These are phyloP conservation scores for Tanypteryx hageni DNA, from an alignment of 2,888 invertebrate species.

Conservation along the genomic window DNA sequence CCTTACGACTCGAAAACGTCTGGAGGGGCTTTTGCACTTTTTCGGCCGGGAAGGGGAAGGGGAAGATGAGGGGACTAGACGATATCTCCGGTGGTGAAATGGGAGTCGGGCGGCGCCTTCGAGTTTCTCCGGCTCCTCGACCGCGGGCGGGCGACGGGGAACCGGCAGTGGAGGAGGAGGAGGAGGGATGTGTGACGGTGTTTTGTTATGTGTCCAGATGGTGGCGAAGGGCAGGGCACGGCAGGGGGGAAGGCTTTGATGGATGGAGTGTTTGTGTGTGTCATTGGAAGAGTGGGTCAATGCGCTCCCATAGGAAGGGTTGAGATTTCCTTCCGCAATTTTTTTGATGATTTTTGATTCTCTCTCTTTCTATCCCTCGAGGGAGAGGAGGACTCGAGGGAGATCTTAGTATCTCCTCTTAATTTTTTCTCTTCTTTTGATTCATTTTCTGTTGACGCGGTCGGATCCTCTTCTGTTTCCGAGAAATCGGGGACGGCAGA, in stretches of 20 bases:
- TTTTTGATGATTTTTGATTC: too few relatives aligned
- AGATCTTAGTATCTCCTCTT: not conserved
- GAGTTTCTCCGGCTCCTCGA: not conserved
- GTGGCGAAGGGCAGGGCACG: not conserved
- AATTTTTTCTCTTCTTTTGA: not conserved
- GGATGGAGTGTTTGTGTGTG: constrained; percentile 1
- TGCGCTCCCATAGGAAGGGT: not conserved
- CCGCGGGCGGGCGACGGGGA: not conserved
- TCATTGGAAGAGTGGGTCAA: constrained; percentile 22
- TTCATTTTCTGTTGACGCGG: not conserved
- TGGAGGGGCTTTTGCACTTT: constrained; percentile 5
- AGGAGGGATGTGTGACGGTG: too few relatives aligned
- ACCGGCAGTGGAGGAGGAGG: not conserved
- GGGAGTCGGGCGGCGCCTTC: not conserved
- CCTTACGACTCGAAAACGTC: not conserved
- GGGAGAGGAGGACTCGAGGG: not conserved
- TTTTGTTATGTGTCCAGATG: too few relatives aligned
- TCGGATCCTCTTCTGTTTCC: not conserved
- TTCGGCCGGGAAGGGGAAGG: not conserved
- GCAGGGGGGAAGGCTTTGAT: not conserved
- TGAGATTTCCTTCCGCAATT: not conserved
- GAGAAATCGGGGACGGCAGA: not conserved
- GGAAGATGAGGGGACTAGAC: not conserved
- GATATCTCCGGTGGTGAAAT: constrained; percentile 9
- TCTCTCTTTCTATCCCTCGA: too few relatives aligned